Evolutionary conservation across 2,888 invertebrate genomes (phyloP), one percentile per base, ranked within the genome.

Genomic region (Brenthis daphne): DNA sequence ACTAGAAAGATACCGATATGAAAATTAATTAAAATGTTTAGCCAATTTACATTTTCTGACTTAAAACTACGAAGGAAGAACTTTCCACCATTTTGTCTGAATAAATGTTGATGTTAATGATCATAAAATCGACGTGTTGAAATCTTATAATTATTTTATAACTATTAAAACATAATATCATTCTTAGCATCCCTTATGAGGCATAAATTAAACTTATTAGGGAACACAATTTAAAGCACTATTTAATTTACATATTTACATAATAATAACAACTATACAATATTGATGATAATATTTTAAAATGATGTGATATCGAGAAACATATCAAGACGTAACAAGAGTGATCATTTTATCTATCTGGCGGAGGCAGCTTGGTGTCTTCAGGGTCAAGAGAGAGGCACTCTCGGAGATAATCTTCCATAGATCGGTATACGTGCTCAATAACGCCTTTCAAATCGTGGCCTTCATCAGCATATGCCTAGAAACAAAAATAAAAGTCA

Each of bases 401-500:
- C 94, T 97, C 96, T 87, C 96, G 95, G 87, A 98, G 95, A 93
- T 96, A 98, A 92, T 97, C 96, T 93, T 98, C 98, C 97, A 98
- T 97, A 79, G 97, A 97, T 82, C 96, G 95, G 91, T 98, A 98
- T 77, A 98, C 96, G 93, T 98, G 98, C 86, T 97, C 97, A 81
- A 97, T 94, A 74, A 97, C 98, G 69, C 97, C 97, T 77, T 94
- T 93, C 73, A 98, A 92, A 78, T 96, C 95, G 89, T 98, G 98
- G 73, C 97, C 97, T 91, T 98, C 97, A 86, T 98, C 97, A 64
- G 98, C 97, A 86, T 98, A 98, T 76, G 97, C 96, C 98, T 98
- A 93, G 24, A 93, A 92, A 24, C 16, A 64, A 66, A 87, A 85
- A 64, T 33, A 53, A 16, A 3, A 43, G 8, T 37, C 2, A 3